These are phyloP conservation scores for Phenacoccus solenopsis DNA, from an alignment of 1,140 invertebrate genomes.

Conservation along the genomic window DNA sequence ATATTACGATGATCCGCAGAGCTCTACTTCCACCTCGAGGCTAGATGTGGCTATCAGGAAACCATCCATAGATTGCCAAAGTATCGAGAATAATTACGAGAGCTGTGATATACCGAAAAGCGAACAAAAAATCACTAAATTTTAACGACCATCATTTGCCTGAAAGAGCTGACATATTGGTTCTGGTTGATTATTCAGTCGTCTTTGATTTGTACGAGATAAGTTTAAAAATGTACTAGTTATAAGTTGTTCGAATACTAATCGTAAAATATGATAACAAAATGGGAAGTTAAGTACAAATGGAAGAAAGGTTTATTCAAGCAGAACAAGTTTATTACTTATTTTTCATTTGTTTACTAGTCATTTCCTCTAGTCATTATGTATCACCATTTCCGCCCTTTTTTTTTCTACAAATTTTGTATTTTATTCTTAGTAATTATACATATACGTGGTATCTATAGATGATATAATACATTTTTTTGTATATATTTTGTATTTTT, in stretches of 20 bases:
- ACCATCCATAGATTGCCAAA: constrained; percentile 25
- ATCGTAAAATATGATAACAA: too few relatives aligned
- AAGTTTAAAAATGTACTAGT: background rate
- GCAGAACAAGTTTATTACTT: too few relatives aligned
- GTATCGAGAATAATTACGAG: constrained; percentile 26
- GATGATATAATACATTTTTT: too few relatives aligned
- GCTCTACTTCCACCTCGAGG: background rate
- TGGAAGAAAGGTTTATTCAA: too few relatives aligned
- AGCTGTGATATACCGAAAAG: constrained; percentile 27
- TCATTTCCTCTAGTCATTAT: too few relatives aligned
- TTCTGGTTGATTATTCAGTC: background rate
- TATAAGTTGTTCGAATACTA: background rate
- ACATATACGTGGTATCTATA: background rate
- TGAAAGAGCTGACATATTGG: background rate
- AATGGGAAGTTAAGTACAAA: too few relatives aligned
- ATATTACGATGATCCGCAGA: constrained; percentile 9
- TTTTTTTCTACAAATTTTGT: too few relatives aligned
- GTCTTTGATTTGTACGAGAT: background rate
- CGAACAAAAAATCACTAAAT: constrained; percentile 28
- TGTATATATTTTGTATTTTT: too few relatives aligned
- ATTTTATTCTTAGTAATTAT: background rate
- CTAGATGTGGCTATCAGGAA: constrained; percentile 20
- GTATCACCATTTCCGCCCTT: too few relatives aligned
- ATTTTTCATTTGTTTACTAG: background rate
- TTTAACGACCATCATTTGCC: constrained; percentile 24